Conservation (phyloP, 2,113 vertebrate species). For the Accipiter cooperii region DNA sequence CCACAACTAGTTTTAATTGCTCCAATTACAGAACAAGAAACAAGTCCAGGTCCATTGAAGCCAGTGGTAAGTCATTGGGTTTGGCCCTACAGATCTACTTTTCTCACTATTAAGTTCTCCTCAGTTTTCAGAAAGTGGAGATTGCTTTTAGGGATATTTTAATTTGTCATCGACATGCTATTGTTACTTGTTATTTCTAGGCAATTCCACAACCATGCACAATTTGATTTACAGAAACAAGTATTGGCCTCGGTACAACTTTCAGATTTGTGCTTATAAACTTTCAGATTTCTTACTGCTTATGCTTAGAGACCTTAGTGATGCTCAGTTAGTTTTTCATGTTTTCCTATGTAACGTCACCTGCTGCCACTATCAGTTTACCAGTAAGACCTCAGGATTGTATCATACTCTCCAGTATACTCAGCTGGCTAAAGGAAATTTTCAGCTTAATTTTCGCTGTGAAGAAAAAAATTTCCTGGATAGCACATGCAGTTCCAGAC, state of each 20-base stretch:
- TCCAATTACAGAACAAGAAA: neutral
- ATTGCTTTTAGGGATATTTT: neutral
- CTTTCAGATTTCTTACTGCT: neutral
- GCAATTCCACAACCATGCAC: neutral
- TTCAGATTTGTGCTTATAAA: neutral
- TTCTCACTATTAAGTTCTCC: neutral
- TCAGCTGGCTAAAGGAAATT: neutral
- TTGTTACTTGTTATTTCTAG: neutral
- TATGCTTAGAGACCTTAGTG: neutral
- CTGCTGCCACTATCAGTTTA: neutral
- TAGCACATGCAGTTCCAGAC: neutral
- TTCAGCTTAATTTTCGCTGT: neutral
- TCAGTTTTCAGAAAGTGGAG: neutral
- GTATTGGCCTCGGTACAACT: neutral
- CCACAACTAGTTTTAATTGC: neutral
- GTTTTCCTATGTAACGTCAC: accelerated
- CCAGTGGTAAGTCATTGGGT: neutral
- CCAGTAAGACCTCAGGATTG: neutral
- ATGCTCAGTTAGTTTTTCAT: neutral
- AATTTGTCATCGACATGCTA: neutral
- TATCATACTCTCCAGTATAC: neutral
- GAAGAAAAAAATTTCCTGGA: neutral
- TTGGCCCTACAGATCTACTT: neutral
- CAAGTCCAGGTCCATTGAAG: neutral
- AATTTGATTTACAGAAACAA: neutral